These are phyloP conservation scores for Ephialtes manifestator DNA, from an alignment of 2,888 invertebrate species.

Conservation along the genomic window DNA sequence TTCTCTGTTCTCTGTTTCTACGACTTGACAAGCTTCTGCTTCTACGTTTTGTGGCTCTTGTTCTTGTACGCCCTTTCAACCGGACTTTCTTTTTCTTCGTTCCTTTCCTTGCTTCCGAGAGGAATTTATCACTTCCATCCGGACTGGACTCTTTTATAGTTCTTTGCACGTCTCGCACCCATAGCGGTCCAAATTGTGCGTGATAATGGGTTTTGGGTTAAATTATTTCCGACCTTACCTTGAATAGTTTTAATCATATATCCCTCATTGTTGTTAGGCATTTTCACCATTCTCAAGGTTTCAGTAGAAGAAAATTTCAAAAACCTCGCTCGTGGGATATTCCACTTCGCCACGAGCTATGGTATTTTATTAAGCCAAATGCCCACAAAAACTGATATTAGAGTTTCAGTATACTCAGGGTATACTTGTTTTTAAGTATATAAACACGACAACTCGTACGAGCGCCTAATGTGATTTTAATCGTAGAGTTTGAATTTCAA, in stretches of 20 bases:
- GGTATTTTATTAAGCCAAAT: slow-evolving; percentile 41
- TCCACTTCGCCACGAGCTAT: slow-evolving; percentile 1
- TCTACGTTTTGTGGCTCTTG: slow-evolving; percentile 49
- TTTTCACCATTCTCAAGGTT: background rate
- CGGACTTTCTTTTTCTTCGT: slow-evolving; percentile 41
- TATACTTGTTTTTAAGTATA: slow-evolving; percentile 44
- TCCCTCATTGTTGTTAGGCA: background rate
- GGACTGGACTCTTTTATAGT: slow-evolving; percentile 45
- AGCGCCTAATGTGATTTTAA: slow-evolving; percentile 84
- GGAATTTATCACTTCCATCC: slow-evolving; percentile 65
- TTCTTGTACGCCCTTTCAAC: slow-evolving; percentile 30
- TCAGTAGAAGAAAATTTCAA: slow-evolving; percentile 20
- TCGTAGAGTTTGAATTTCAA: slow-evolving; percentile 84
- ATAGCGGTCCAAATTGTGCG: slow-evolving; percentile 5
- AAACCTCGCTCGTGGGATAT: slow-evolving; percentile 20
- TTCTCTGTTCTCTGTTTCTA: slow-evolving; percentile 16
- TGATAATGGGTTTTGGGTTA: background rate
- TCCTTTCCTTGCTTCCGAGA: slow-evolving; percentile 38
- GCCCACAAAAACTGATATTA: slow-evolving; percentile 41
- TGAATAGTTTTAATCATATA: background rate
- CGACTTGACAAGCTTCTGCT: slow-evolving; percentile 20
- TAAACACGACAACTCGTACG: slow-evolving; percentile 51
- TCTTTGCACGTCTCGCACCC: slow-evolving; percentile 9
- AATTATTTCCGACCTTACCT: background rate
- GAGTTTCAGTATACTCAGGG: slow-evolving; percentile 27